Evolutionary conservation across 2,113 vertebrate genomes (phyloP).

Genomic region (Macquaria ambigua): DNA sequence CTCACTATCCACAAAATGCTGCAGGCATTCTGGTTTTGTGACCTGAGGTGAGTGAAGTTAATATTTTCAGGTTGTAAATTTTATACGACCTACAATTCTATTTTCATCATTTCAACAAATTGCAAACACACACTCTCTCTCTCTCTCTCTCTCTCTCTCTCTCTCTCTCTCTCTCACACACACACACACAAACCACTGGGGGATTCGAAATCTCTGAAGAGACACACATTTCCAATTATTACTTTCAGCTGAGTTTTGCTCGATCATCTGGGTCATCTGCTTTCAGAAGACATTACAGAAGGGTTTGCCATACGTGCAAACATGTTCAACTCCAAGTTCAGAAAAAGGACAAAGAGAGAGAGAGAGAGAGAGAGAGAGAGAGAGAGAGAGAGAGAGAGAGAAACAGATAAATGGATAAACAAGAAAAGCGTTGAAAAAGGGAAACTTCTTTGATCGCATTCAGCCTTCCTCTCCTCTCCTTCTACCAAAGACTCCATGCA

Average conservation of each 20-base stretch:
- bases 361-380: not conserved
- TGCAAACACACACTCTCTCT: not conserved
- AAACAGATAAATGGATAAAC: too few relatives aligned
- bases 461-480: not conserved
- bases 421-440: too few relatives aligned
- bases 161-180: too few relatives aligned
- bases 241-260: conserved; percentile 39
- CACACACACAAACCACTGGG: not conserved
- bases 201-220: conserved; percentile 12
- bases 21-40: not conserved
- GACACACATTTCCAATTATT: conserved; percentile 5
- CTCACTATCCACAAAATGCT: not conserved
- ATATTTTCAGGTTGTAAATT: conserved; percentile 15
- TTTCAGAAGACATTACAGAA: conserved; percentile 13
- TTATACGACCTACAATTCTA: not conserved
- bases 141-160: too few relatives aligned
- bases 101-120: conserved; percentile 25
- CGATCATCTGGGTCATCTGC: conserved; percentile 38
- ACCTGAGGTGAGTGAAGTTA: conserved; percentile 17
- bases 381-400: not conserved
- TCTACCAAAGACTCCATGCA: not conserved
- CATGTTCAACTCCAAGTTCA: not conserved
- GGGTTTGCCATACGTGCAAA: conserved; percentile 2
- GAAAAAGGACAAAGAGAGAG: not conserved
- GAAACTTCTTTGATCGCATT: too few relatives aligned